A percentile compares a stretch with the other conserved stretches of the same genome.
These are phyloP conservation scores for Fragum sueziense DNA, from an alignment of 2,888 invertebrate genomes.

Conservation along the genomic window DNA sequence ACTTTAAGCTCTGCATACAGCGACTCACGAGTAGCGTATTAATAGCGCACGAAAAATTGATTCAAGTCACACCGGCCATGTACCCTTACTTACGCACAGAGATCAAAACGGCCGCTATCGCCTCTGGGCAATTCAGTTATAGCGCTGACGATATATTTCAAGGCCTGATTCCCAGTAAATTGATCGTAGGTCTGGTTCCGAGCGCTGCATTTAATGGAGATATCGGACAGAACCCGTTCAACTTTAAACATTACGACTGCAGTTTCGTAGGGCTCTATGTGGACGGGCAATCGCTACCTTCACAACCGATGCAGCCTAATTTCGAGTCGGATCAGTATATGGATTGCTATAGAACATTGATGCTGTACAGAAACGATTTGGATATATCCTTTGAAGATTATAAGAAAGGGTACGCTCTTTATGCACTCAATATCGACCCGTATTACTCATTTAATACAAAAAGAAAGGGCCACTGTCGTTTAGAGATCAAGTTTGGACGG, in stretches of 20 bases:
- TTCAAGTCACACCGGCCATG: slow-evolving; percentile 35
- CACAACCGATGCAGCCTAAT: slow-evolving; percentile 52
- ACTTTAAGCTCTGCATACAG: slow-evolving; percentile 50
- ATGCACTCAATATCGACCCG: slow-evolving; percentile 32
- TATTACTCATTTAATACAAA: slow-evolving; percentile 34
- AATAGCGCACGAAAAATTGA: slow-evolving; percentile 37
- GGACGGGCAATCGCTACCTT: slow-evolving; percentile 47
- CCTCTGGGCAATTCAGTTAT: slow-evolving; percentile 44
- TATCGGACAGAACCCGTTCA: slow-evolving; percentile 42
- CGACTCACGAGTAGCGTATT: slow-evolving; percentile 31
- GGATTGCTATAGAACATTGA: slow-evolving; percentile 49
- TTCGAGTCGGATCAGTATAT: slow-evolving; percentile 28
- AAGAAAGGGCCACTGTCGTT: slow-evolving; percentile 43
- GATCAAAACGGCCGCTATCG: slow-evolving; percentile 51
- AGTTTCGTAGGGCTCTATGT: slow-evolving; percentile 34
- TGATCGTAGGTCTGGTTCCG: slow-evolving; percentile 37
- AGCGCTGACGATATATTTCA: slow-evolving; percentile 39
- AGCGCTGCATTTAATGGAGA: slow-evolving; percentile 37
- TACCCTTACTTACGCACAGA: slow-evolving; percentile 42
- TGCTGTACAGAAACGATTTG: slow-evolving; percentile 23
- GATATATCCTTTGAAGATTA: slow-evolving; percentile 28
- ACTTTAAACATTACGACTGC: slow-evolving; percentile 47
- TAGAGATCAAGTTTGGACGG: slow-evolving; percentile 43
- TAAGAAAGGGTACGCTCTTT: slow-evolving; percentile 42
- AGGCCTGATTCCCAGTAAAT: slow-evolving; percentile 35